Conservation (phyloP, 2,113 vertebrate species). For the Propithecus coquereli region DNA sequence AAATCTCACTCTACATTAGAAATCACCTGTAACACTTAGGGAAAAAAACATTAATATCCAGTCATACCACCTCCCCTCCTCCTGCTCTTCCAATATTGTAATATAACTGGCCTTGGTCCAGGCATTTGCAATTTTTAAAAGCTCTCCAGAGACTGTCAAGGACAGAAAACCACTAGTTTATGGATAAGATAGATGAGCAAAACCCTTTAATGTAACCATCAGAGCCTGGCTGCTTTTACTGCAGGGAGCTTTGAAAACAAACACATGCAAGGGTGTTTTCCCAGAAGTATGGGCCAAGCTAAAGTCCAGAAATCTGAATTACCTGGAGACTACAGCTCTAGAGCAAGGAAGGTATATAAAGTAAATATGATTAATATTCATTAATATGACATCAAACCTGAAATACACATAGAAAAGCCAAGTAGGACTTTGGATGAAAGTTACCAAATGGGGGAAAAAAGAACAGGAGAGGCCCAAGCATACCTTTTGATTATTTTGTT, state of each 20-base stretch:
- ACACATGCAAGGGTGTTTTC: not conserved
- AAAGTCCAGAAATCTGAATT: not conserved
- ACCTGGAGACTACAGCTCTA: not conserved
- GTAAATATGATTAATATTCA: not conserved
- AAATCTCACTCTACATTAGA: not conserved
- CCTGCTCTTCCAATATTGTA: not conserved
- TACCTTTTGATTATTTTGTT: not conserved
- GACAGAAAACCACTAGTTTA: not conserved
- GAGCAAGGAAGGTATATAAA: not conserved
- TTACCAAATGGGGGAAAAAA: not conserved
- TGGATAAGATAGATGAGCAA: not conserved
- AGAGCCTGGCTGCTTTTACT: not conserved
- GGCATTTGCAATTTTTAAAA: not conserved
- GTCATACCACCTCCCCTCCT: fast-evolving
- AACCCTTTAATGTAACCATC: not conserved
- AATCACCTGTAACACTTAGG: not conserved
- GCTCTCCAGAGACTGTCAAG: not conserved
- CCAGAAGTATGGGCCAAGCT: not conserved
- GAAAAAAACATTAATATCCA: not conserved
- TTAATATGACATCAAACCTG: not conserved
- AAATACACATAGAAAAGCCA: constrained; percentile 18
- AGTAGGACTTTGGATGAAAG: not conserved
- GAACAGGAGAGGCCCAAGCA: not conserved
- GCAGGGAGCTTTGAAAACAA: not conserved
- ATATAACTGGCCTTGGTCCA: not conserved